Conservation (phyloP, 2,113 vertebrate species). For the Athene noctua region DNA sequence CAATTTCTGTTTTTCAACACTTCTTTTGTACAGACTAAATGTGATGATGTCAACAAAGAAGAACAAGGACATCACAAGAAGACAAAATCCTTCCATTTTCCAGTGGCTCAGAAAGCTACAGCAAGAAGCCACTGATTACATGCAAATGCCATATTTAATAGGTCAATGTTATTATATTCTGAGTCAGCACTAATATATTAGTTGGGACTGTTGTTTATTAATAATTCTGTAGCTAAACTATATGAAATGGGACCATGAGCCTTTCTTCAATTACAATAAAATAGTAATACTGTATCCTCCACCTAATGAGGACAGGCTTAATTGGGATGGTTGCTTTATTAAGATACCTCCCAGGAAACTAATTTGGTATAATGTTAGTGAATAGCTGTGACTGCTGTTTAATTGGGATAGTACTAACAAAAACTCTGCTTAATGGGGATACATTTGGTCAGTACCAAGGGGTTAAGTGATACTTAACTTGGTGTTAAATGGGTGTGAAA, state of each 20-base stretch:
- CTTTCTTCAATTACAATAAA: slow-evolving; percentile 56
- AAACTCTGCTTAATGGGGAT: slow-evolving; percentile 62
- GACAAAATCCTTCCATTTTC: slow-evolving; percentile 47
- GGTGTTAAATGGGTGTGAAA: slow-evolving; percentile 62
- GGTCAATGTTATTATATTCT: slow-evolving; percentile 54
- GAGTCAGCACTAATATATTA: slow-evolving; percentile 67
- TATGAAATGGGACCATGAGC: slow-evolving; percentile 42
- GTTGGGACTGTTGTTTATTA: slow-evolving; percentile 33
- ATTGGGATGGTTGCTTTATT: slow-evolving; percentile 74
- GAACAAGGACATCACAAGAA: slow-evolving; percentile 58
- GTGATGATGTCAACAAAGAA: slow-evolving; percentile 55
- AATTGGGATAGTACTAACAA: slow-evolving; percentile 68
- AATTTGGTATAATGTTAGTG: slow-evolving; percentile 70
- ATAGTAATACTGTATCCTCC: slow-evolving; percentile 70
- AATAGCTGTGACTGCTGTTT: slow-evolving; percentile 72
- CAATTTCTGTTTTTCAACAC: slow-evolving; percentile 21
- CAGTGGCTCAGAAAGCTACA: slow-evolving; percentile 17
- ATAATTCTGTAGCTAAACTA: slow-evolving; percentile 23
- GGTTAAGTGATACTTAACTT: slow-evolving; percentile 66
- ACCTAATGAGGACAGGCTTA: slow-evolving; percentile 72
- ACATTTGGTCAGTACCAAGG: slow-evolving; percentile 53
- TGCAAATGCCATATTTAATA: slow-evolving; percentile 47
- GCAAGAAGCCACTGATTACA: slow-evolving; percentile 31
- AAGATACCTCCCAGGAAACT: slow-evolving; percentile 74
- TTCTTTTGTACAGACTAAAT: slow-evolving; percentile 22